Base-by-base conservation (phyloP, 2,888 invertebrate species). In the Chironomus riparius region DNA sequence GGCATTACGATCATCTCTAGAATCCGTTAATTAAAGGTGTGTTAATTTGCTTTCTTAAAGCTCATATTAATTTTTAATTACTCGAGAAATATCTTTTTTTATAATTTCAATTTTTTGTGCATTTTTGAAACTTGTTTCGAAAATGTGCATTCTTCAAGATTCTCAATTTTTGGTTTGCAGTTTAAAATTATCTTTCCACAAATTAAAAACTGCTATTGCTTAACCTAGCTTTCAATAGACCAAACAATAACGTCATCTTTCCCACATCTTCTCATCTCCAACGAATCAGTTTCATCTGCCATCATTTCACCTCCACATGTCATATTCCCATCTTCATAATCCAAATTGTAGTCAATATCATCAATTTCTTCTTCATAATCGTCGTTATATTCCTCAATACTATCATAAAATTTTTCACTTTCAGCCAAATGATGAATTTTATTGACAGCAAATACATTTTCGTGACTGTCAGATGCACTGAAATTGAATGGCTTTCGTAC, bases 401-500 rank as follows among this genome's bases (percentile, higher is more conserved):
- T 79, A 76, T 79, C 79, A 76, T 78, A 79, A 76, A 78, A 79
- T 70, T 78, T 50, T 72, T 65, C 69, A 61, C 56, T 48, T 24
- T 13, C 24, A 5, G 24, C 69, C 12, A 69, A 13, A 76, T 79
- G 77, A 1, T 76, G 70, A n/a, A 78, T 76, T 73, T 79, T 78
- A 50, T 78, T 79, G 12, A 79, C 78, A n/a, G 77, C 76, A 70
- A 78, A 79, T 74, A 78, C 78, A 68, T 77, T 77, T 21, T 78
- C 78, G 38, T 77, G 76, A 7, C n/a, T 12, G 28, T 62, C 21
- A 68, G 38, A 38, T 38, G 38, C 38, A 38, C 10, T 38, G 10
- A 77, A 77, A 62, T 76, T 77, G 7, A 73, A 38, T 12, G 72
- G 77, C 61, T 77, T 77, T 28, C 77, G 56, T 18, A 76, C 73